These are phyloP conservation scores for Psittacula cyanocephala DNA, from an alignment of 2,113 vertebrate species.

Conservation along the genomic window DNA sequence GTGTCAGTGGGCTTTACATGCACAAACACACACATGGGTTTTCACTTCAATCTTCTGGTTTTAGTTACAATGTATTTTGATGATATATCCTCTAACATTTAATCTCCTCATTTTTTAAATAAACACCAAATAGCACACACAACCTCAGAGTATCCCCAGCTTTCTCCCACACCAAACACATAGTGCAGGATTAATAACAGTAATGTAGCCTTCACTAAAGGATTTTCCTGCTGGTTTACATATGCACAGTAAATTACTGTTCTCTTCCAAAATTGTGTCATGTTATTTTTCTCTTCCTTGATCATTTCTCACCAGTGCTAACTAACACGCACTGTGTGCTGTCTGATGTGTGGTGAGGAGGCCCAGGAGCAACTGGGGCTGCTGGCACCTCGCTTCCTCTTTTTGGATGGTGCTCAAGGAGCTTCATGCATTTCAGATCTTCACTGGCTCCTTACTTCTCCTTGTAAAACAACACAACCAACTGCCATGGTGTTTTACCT, in stretches of 20 bases:
- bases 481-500: not conserved
- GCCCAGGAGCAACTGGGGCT: not conserved
- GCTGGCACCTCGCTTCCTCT: not conserved
- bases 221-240: not conserved
- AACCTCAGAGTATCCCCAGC: not conserved
- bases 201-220: not conserved
- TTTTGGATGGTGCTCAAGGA: not conserved
- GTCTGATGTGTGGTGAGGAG: not conserved
- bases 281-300: not conserved
- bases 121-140: not conserved
- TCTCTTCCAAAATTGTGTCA: not conserved
- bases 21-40: accelerated
- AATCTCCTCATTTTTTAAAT: not conserved
- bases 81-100: not conserved
- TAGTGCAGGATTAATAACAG: not conserved
- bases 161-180: not conserved
- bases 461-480: not conserved
- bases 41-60: not conserved
- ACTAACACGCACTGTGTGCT: not conserved
- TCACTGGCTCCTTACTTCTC: not conserved
- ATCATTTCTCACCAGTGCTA: not conserved
- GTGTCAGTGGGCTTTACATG: not conserved
- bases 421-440: not conserved
- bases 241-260: not conserved
- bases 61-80: not conserved